Evolutionary conservation across 2,113 vertebrate genomes (phyloP).

Genomic region (Isurus oxyrinchus): DNA sequence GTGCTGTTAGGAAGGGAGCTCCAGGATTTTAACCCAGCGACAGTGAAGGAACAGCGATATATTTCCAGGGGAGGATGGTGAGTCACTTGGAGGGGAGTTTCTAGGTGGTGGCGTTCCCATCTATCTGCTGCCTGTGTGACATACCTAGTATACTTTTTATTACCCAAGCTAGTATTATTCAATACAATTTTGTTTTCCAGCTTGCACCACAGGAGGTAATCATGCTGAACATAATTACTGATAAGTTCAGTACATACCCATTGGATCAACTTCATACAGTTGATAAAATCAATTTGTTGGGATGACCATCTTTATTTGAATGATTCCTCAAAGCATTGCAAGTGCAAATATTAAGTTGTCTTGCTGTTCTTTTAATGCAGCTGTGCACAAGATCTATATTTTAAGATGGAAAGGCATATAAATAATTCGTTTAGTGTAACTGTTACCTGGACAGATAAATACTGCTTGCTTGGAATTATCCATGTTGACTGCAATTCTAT

Average conservation of each 20-base stretch:
- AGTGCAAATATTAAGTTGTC: too few species aligned
- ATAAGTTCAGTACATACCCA: neutral
- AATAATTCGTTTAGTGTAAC: neutral
- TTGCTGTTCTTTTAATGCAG: neutral
- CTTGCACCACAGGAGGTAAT: neutral
- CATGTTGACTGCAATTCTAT: neutral
- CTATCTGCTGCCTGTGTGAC: too few species aligned
- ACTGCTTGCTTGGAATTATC: neutral
- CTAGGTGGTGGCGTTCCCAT: too few species aligned
- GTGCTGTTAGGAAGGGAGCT: too few species aligned
- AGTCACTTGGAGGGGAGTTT: too few species aligned
- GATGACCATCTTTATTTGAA: neutral
- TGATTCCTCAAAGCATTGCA: neutral
- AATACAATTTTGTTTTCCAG: neutral
- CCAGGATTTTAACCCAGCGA: too few species aligned
- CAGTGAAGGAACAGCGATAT: too few species aligned
- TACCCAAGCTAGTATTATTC: neutral
- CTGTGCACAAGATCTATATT: neutral
- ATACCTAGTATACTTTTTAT: neutral
- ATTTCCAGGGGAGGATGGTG: too few species aligned
- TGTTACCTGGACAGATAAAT: neutral
- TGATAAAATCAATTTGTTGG: neutral
- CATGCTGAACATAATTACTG: neutral
- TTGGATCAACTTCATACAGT: neutral
- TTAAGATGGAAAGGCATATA: neutral